Conservation (phyloP, 2,797 vertebrate species). For the Dromococcyx pavoninus region DNA sequence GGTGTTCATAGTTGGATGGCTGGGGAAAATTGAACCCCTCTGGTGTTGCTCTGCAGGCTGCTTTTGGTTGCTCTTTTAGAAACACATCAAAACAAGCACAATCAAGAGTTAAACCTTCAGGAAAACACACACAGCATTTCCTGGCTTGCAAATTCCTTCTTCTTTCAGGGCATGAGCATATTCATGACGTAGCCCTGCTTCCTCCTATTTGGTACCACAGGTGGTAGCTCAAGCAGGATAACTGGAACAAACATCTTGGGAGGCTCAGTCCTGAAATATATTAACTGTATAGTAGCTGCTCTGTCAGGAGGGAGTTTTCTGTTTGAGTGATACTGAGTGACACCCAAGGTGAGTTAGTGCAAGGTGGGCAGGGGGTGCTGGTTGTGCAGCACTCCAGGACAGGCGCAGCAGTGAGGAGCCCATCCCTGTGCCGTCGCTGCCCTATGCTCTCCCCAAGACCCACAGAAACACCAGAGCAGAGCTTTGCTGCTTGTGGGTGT, state of each 20-base stretch:
- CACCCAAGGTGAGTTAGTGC: not conserved
- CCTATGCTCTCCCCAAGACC: not conserved
- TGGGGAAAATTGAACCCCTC: not conserved
- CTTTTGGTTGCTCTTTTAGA: not conserved
- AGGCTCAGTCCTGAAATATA: not conserved
- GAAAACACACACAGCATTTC: not conserved
- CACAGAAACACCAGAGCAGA: accelerated
- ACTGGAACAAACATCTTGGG: not conserved
- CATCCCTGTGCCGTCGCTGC: accelerated
- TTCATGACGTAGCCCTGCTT: not conserved
- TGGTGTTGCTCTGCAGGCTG: not conserved
- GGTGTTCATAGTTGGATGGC: not conserved
- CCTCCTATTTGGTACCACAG: not conserved
- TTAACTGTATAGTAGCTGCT: not conserved
- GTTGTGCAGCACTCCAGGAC: not conserved
- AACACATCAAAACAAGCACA: not conserved
- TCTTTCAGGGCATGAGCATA: not conserved
- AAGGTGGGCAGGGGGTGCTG: not conserved
- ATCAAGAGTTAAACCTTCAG: not conserved
- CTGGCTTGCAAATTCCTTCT: not conserved
- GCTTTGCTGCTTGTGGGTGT: not conserved
- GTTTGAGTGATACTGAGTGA: not conserved
- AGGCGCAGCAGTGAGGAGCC: not conserved
- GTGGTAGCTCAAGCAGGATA: not conserved
- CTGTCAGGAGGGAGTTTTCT: not conserved